phyloP scores from a whole-genome alignment of 1,140 invertebrate species.

The Penaeus japonicus region DNA sequence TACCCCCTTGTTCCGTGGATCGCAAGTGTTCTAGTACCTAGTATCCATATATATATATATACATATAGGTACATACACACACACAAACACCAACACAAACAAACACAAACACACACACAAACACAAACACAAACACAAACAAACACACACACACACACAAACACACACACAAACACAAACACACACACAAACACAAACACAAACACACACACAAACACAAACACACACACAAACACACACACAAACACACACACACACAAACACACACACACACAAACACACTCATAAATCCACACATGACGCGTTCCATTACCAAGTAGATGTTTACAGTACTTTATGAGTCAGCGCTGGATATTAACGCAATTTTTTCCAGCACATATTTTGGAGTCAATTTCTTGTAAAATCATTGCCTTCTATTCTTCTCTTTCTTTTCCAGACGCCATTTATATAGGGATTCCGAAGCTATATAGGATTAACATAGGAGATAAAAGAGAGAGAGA shows the following conservation, averaged over 20 bases:
- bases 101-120: neutral
- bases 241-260: neutral
- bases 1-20: no score
- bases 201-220: no score
- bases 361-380: no score
- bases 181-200: neutral
- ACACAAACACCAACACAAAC: no score
- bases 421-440: neutral
- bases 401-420: no score
- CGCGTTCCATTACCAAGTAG: neutral
- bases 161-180: neutral
- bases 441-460: neutral
- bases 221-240: slow-evolving; percentile 11
- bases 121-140: neutral
- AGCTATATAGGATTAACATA: neutral
- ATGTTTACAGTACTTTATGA: no score
- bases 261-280: neutral
- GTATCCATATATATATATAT: no score
- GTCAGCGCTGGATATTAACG: no score
- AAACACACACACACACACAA: neutral
- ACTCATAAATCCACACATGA: neutral
- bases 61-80: no score
- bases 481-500: neutral
- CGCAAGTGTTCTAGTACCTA: no score
- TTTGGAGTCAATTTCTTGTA: neutral